These are phyloP conservation scores for Anolis sagrei DNA, from an alignment of 2,113 vertebrate genomes.

Conservation along the genomic window DNA sequence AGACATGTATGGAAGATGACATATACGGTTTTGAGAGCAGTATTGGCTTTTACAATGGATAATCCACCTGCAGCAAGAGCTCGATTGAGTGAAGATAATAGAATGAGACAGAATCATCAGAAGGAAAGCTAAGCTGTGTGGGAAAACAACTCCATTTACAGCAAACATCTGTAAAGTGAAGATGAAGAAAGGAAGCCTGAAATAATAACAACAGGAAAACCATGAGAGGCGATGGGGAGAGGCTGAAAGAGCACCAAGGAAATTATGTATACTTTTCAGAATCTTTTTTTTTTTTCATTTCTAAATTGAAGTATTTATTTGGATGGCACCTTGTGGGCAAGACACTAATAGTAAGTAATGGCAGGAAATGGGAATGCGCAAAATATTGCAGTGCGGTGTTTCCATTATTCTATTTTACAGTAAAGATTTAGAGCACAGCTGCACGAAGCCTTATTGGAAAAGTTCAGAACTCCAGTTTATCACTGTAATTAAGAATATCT, in stretches of 20 bases:
- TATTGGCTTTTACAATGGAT: background rate
- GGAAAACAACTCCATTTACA: background rate
- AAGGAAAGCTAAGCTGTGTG: background rate
- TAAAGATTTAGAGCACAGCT: background rate
- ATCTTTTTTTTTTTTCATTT: slow-evolving; percentile 9
- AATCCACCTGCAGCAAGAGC: background rate
- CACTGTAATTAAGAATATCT: slow-evolving; percentile 10
- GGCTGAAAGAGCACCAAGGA: slow-evolving; percentile 2
- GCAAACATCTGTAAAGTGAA: background rate
- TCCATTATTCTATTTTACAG: background rate
- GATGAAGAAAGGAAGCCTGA: slow-evolving; percentile 2
- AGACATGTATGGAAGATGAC: background rate
- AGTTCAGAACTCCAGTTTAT: background rate
- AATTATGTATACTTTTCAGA: slow-evolving; percentile 25
- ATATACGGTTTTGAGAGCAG: background rate
- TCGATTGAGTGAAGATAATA: no score
- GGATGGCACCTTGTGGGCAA: rapidly evolving
- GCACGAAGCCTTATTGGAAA: slow-evolving; percentile 25
- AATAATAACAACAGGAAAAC: background rate
- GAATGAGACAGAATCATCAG: background rate
- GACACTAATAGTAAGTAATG: background rate
- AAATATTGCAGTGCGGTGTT: background rate
- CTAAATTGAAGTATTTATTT: background rate
- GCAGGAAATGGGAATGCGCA: background rate
- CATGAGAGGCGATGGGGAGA: background rate